A percentile compares a stretch with the other conserved stretches of the same genome.
Conservation (phyloP, 2,797 vertebrate species). For the Ficedula albicollis region DNA sequence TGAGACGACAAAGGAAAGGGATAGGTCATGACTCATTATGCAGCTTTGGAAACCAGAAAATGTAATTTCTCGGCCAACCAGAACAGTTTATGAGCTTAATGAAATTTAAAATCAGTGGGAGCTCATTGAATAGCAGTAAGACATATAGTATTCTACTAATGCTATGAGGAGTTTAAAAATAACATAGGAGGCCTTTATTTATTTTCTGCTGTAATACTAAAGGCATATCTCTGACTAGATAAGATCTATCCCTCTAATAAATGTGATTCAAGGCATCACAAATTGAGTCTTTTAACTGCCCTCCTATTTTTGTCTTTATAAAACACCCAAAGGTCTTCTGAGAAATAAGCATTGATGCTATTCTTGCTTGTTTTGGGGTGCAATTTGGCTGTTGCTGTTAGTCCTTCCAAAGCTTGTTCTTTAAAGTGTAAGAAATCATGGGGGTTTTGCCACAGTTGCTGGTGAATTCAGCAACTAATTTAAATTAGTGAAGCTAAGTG, state of each 20-base stretch:
- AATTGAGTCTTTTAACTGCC: background rate
- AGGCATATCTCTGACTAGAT: background rate
- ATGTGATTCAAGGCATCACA: background rate
- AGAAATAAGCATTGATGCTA: background rate
- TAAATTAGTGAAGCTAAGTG: background rate
- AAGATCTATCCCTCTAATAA: background rate
- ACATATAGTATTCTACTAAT: conserved; percentile 20
- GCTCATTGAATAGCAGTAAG: conserved; percentile 29
- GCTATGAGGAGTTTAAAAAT: conserved; percentile 6
- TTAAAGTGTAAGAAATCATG: background rate
- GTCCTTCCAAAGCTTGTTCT: background rate
- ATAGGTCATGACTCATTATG: conserved; percentile 28
- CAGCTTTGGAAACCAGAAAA: conserved; percentile 45
- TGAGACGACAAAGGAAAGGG: conserved; percentile 18
- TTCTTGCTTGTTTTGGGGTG: background rate
- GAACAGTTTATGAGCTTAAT: conserved; percentile 56
- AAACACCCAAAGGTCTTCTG: background rate
- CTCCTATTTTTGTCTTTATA: background rate
- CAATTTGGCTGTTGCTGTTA: background rate
- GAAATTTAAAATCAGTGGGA: conserved; percentile 61
- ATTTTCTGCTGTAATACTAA: background rate
- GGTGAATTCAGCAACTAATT: background rate
- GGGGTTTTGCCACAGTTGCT: rapidly evolving
- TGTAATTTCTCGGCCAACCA: conserved; percentile 48
- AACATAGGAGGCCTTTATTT: background rate